Percentiles rank a stretch among this genome's conserved stretches.
Conservation (phyloP, 2,113 vertebrate species). For the Oceanites oceanicus region DNA sequence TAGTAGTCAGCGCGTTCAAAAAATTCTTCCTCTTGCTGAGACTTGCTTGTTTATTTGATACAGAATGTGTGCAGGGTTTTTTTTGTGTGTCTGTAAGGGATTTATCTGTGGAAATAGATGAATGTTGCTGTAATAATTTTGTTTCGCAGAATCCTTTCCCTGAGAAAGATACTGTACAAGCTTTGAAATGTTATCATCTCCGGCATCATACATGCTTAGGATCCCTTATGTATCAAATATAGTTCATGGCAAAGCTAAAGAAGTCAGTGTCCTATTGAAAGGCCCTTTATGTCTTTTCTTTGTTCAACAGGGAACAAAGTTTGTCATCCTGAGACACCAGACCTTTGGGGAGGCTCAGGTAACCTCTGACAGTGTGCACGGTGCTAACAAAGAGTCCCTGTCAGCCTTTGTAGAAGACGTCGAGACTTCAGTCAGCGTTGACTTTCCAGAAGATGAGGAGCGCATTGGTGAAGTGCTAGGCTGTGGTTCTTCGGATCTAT, state of each 20-base stretch:
- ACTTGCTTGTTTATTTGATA: slow-evolving; percentile 34
- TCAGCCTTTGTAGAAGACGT: slow-evolving; percentile 7
- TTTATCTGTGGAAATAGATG: slow-evolving; percentile 13
- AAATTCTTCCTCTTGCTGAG: not conserved
- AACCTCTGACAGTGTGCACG: not conserved
- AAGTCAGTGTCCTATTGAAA: not conserved
- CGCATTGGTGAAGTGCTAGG: slow-evolving; percentile 50
- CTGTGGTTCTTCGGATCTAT: slow-evolving; percentile 54
- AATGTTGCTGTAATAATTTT: not conserved
- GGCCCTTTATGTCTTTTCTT: slow-evolving; percentile 33
- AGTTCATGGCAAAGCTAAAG: not conserved
- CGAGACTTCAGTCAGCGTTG: not conserved
- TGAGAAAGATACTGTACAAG: not conserved
- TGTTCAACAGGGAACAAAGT: slow-evolving; percentile 41
- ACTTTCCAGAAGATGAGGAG: not conserved
- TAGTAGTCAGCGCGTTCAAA: not conserved
- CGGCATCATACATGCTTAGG: not conserved
- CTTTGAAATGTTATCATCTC: slow-evolving; percentile 9
- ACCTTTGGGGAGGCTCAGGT: slow-evolving; percentile 27
- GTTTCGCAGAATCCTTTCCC: not conserved
- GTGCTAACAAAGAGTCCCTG: slow-evolving; percentile 7
- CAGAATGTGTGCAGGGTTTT: not conserved
- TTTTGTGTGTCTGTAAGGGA: not conserved
- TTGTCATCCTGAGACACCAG: slow-evolving; percentile 4
- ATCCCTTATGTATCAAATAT: not conserved